These are phyloP conservation scores for Lerista edwardsae DNA, from an alignment of 2,797 vertebrate genomes.

Conservation along the genomic window DNA sequence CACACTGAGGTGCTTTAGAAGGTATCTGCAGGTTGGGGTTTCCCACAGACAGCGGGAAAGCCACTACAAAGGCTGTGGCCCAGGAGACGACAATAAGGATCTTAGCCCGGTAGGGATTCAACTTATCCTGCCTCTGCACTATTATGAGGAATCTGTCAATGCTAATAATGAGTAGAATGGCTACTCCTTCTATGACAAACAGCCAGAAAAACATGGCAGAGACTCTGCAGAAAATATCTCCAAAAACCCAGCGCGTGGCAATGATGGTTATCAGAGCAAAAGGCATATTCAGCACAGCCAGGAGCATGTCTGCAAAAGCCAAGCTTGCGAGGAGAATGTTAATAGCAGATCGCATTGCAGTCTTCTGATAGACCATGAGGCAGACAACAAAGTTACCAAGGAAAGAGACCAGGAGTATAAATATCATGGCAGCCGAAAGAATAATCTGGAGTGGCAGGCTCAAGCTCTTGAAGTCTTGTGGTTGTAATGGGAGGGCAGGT, in stretches of 20 bases:
- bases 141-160: slow-evolving; percentile 97
- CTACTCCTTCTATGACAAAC: slow-evolving; percentile 92
- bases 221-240: slow-evolving; percentile 88
- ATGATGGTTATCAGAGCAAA: slow-evolving; percentile 91
- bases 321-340: slow-evolving; percentile 97
- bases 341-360: slow-evolving; percentile 97
- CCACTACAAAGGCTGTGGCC: slow-evolving; percentile 86
- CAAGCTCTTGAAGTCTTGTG: slow-evolving; percentile 77
- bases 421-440: slow-evolving; percentile 88
- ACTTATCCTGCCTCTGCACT: slow-evolving; percentile 94
- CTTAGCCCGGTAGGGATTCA: slow-evolving; percentile 93
- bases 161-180: slow-evolving; percentile 97
- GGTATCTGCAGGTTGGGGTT: slow-evolving; percentile 89
- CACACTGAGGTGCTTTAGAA: slow-evolving; percentile 93
- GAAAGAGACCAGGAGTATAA: slow-evolving; percentile 89
- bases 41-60: slow-evolving; percentile 90
- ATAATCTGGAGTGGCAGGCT: slow-evolving; percentile 90
- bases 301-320: slow-evolving; percentile 95
- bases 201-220: slow-evolving; percentile 98
- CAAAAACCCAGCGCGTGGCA: slow-evolving; percentile 92
- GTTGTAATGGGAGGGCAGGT: slow-evolving; percentile 66
- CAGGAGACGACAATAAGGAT: slow-evolving; percentile 92
- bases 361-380: slow-evolving; percentile 97
- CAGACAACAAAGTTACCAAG: slow-evolving; percentile 96
- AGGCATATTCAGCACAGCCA: slow-evolving; percentile 95